These are phyloP conservation scores for Anticlea derivata DNA, from an alignment of 2,888 invertebrate genomes.

Conservation along the genomic window DNA sequence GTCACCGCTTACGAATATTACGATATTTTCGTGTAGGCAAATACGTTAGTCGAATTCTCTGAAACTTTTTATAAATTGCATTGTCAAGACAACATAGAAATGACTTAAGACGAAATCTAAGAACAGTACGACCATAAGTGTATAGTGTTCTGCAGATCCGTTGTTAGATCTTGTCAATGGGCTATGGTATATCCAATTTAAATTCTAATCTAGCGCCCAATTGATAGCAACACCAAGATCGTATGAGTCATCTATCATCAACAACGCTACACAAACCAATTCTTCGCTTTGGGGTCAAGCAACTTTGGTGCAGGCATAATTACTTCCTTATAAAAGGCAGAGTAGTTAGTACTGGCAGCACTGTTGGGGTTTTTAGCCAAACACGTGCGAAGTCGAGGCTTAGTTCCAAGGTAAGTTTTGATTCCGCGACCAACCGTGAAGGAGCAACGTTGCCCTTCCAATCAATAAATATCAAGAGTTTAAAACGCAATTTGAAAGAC, in stretches of 20 bases:
- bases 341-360: constrained; percentile 43
- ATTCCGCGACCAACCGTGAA: constrained; percentile 60
- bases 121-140: background rate
- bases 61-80: constrained; percentile 28
- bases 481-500: constrained; percentile 25
- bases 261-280: constrained; percentile 36
- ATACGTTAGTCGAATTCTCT: constrained; percentile 23
- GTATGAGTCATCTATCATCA: constrained; percentile 44
- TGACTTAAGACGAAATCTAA: background rate
- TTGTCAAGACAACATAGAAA: constrained; percentile 11
- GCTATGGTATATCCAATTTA: constrained; percentile 27
- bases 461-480: constrained; percentile 27
- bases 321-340: constrained; percentile 54
- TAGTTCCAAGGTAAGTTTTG: constrained; percentile 51
- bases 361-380: constrained; percentile 53
- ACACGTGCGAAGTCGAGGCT: constrained; percentile 52
- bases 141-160: constrained; percentile 6
- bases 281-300: constrained; percentile 53
- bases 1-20: constrained; percentile 60
- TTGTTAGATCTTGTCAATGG: constrained; percentile 14
- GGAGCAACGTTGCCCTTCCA: constrained; percentile 52
- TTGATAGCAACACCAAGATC: constrained; percentile 30
- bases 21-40: constrained; percentile 52
- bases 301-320: constrained; percentile 54
- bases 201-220: constrained; percentile 32